phyloP scores from a whole-genome alignment of 2,797 vertebrate genomes.

The Gambusia yucatana region DNA sequence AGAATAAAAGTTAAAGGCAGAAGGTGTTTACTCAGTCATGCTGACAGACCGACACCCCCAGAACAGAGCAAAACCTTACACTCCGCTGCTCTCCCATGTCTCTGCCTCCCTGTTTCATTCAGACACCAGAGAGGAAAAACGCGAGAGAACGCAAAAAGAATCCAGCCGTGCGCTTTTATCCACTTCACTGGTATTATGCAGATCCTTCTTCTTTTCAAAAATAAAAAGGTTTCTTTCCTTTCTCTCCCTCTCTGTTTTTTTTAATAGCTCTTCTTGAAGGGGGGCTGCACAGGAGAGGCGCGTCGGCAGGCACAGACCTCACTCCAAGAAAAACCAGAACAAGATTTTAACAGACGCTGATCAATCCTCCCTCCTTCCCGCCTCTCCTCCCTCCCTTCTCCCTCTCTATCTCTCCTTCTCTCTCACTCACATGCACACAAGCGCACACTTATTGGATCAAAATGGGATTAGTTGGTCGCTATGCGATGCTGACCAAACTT shows the following conservation, averaged over 20 bases:
- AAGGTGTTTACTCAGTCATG: conserved; percentile 72
- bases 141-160: conserved; percentile 58
- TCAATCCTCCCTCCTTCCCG: conserved; percentile 80
- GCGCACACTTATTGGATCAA: conserved; percentile 79
- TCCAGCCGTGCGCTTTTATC: conserved; percentile 64
- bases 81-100: conserved; percentile 52
- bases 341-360: conserved; percentile 85
- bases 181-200: conserved; percentile 66
- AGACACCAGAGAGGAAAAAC: conserved; percentile 62
- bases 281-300: conserved; percentile 78
- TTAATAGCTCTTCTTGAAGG: conserved; percentile 58
- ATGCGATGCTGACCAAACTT: conserved; percentile 70
- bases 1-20: conserved; percentile 55
- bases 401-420: conserved; percentile 31
- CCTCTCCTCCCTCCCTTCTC: conserved; percentile 44
- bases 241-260: conserved; percentile 1
- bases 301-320: conserved; percentile 82
- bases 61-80: conserved; percentile 62
- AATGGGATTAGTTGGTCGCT: conserved; percentile 78
- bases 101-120: conserved; percentile 70
- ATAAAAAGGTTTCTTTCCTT: conserved; percentile 65
- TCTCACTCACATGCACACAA: conserved; percentile 58
- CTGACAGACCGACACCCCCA: conserved; percentile 66
- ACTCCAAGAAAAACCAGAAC: conserved; percentile 83
- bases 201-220: conserved; percentile 61